Conservation (phyloP, 2,797 vertebrate genomes). For the Manis javanica region DNA sequence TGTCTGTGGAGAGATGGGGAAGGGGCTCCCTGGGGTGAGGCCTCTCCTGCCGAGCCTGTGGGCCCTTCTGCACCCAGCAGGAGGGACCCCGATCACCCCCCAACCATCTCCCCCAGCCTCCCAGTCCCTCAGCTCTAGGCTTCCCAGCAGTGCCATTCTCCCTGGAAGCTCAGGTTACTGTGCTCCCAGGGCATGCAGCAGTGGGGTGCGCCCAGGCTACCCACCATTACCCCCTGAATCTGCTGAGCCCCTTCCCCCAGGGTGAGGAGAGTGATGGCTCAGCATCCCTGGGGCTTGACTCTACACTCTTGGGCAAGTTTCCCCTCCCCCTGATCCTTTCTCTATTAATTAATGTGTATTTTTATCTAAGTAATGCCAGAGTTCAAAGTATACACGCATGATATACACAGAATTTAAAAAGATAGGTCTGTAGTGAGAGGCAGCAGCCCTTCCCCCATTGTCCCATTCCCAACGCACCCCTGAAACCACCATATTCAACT, state of each 20-base stretch:
- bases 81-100: not conserved
- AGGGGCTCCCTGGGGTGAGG: too few species aligned
- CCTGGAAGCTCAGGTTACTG: not conserved
- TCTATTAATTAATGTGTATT: conserved; percentile 5
- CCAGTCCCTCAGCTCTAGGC: not conserved
- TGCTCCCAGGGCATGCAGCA: not conserved
- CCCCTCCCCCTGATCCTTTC: not conserved
- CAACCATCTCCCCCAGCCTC: not conserved
- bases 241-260: not conserved
- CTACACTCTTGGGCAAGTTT: not conserved
- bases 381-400: not conserved
- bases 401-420: not conserved
- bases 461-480: rapidly evolving
- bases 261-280: rapidly evolving
- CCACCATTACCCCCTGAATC: not conserved
- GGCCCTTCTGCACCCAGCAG: too few species aligned
- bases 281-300: not conserved
- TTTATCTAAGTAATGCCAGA: not conserved
- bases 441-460: not conserved
- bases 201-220: too few species aligned
- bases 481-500: not conserved
- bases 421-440: not conserved
- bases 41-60: not conserved
- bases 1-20: not conserved
- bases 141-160: not conserved